These are phyloP conservation scores for Notoglanidium macrostoma DNA, from an alignment of 2,797 vertebrate species.

Conservation along the genomic window DNA sequence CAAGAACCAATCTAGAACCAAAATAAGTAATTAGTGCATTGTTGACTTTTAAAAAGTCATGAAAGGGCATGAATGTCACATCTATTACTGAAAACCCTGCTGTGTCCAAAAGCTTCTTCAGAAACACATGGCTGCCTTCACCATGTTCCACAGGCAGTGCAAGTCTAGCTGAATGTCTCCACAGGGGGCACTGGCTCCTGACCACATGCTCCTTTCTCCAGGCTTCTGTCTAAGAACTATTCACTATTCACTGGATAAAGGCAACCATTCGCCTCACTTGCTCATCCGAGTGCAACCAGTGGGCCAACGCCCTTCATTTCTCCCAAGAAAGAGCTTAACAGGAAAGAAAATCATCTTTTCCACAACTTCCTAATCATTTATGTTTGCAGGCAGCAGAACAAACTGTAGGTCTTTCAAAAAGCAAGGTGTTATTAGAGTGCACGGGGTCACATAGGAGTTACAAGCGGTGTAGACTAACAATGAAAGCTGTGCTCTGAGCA, in stretches of 20 bases:
- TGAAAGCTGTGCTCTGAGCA: constrained; percentile 45
- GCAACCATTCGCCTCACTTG: constrained; percentile 54
- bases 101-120: constrained; percentile 64
- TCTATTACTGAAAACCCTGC: constrained; percentile 64
- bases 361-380: neutral
- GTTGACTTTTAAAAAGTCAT: constrained; percentile 54
- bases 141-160: constrained; percentile 71
- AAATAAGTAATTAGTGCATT: constrained; percentile 60
- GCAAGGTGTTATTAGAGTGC: constrained; percentile 17
- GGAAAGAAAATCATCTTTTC: neutral
- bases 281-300: constrained; percentile 29
- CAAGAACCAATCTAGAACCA: neutral
- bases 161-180: constrained; percentile 73
- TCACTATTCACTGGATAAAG: constrained; percentile 64
- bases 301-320: constrained; percentile 32
- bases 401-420: constrained; percentile 1
- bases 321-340: constrained; percentile 19
- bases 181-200: constrained; percentile 72
- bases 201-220: constrained; percentile 57
- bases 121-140: constrained; percentile 62
- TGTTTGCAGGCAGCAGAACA: neutral
- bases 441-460: constrained; percentile 8
- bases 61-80: constrained; percentile 59
- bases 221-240: constrained; percentile 65
- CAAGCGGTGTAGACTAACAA: constrained; percentile 19